Conservation (phyloP, 2,888 invertebrate species). For the Erebia aethiops region DNA sequence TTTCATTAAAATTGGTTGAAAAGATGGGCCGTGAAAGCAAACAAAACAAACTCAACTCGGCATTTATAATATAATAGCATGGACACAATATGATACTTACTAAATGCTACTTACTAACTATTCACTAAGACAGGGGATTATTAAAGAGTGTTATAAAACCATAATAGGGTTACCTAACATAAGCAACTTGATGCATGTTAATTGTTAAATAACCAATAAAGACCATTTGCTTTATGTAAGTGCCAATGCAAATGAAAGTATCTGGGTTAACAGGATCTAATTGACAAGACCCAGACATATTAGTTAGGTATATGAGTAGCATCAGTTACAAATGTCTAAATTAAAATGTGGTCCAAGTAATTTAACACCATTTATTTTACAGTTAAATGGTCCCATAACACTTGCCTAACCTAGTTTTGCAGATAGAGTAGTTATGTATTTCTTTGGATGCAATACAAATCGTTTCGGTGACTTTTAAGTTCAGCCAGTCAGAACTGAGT, state of each 20-base stretch:
- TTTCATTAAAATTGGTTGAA: too few species aligned
- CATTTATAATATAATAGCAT: too few species aligned
- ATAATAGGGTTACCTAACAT: constrained; percentile 1
- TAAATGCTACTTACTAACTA: too few species aligned
- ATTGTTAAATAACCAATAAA: neutral
- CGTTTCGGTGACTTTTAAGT: too few species aligned
- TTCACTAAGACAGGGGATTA: too few species aligned
- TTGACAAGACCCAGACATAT: constrained; percentile 51
- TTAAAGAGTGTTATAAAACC: neutral
- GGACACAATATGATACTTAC: too few species aligned
- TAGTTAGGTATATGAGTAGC: constrained; percentile 23
- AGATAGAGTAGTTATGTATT: constrained; percentile 9
- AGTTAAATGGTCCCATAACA: constrained; percentile 22
- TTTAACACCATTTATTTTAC: constrained; percentile 35
- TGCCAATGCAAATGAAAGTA: constrained; percentile 54
- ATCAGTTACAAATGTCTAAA: constrained; percentile 39
- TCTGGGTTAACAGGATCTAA: constrained; percentile 59
- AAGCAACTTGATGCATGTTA: neutral
- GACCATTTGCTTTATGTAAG: constrained; percentile 43
- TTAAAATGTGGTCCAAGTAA: constrained; percentile 39
- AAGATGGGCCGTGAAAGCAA: too few species aligned
- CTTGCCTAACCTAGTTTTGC: constrained; percentile 32
- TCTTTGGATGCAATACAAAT: neutral
- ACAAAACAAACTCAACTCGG: too few species aligned
- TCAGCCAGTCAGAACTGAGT: too few species aligned